Evolutionary conservation across 1,140 invertebrate genomes (phyloP).

Genomic region (Rhyacophila brunnea): DNA sequence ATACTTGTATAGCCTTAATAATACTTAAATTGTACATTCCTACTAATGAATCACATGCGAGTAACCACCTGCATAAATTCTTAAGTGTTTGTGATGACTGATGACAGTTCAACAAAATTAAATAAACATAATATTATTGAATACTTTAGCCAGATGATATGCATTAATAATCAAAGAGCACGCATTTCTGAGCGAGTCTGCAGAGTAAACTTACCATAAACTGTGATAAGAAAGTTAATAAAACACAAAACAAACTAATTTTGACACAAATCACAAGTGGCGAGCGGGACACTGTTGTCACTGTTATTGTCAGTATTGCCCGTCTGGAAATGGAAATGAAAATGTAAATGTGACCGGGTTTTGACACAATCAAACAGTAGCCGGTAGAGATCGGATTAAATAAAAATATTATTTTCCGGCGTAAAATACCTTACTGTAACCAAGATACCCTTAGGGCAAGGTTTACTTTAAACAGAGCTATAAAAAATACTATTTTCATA

Average conservation of each 20-base stretch:
- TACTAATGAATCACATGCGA: conserved; percentile 15
- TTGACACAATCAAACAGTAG: too few relatives aligned
- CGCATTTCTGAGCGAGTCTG: too few relatives aligned
- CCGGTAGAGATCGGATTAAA: too few relatives aligned
- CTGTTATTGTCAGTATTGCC: conserved; percentile 15
- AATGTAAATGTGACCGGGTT: too few relatives aligned
- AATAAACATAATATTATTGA: neutral
- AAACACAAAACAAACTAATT: conserved; percentile 32
- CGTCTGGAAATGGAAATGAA: too few relatives aligned
- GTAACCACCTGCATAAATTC: conserved; percentile 24
- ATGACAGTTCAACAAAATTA: conserved; percentile 18
- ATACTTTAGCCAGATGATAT: neutral
- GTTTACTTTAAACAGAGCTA: too few relatives aligned
- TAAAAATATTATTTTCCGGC: too few relatives aligned
- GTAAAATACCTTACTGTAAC: too few relatives aligned
- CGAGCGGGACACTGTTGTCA: conserved; percentile 21
- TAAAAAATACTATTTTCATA: too few relatives aligned
- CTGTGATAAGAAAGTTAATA: conserved; percentile 18
- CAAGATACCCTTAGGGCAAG: too few relatives aligned
- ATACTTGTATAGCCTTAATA: conserved; percentile 12
- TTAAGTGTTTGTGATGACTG: conserved; percentile 20
- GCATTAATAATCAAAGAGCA: too few relatives aligned
- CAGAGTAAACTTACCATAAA: too few relatives aligned
- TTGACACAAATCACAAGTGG: conserved; percentile 31
- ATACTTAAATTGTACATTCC: conserved; percentile 10